Evolutionary conservation across 1,140 invertebrate genomes (phyloP).

Genomic region (Zaprionus capensis): DNA sequence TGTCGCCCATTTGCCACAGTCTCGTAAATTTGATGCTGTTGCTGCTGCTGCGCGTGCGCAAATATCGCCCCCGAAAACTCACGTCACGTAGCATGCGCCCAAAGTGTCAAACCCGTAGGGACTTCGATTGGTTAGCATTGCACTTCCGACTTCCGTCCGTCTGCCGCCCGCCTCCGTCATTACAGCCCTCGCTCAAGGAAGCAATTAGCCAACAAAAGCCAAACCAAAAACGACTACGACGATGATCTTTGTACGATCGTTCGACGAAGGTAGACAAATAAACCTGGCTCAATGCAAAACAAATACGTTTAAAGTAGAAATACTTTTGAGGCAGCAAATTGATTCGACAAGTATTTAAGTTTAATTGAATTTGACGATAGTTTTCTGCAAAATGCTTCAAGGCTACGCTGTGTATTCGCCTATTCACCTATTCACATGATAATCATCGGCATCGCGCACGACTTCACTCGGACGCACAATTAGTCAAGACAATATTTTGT

Average conservation of each 20-base stretch:
- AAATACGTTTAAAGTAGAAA: conserved; percentile 59
- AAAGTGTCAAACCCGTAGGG: background rate
- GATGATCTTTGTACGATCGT: conserved; percentile 35
- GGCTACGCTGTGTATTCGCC: conserved; percentile 45
- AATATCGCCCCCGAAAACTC: conserved; percentile 49
- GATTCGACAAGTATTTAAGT: conserved; percentile 79
- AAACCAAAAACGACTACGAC: conserved; percentile 16
- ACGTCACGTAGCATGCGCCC: conserved; percentile 21
- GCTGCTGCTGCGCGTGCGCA: conserved; percentile 65
- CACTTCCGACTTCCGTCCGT: conserved; percentile 69
- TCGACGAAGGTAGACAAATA: conserved; percentile 51
- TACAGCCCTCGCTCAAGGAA: conserved; percentile 60
- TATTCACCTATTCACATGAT: conserved; percentile 49
- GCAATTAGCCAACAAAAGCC: conserved; percentile 61
- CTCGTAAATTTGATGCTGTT: conserved; percentile 61
- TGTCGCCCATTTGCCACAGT: conserved; percentile 74
- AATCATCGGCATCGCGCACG: conserved; percentile 62
- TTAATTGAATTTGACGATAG: conserved; percentile 81
- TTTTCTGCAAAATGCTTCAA: conserved; percentile 74
- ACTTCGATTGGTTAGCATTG: background rate
- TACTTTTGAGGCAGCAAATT: conserved; percentile 56
- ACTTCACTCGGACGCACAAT: conserved; percentile 62
- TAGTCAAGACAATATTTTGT: conserved; percentile 77
- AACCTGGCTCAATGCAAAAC: conserved; percentile 78
- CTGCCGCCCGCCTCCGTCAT: conserved; percentile 1